These are phyloP conservation scores for Pseudococcus viburni DNA, from an alignment of 2,888 invertebrate species.

Conservation along the genomic window DNA sequence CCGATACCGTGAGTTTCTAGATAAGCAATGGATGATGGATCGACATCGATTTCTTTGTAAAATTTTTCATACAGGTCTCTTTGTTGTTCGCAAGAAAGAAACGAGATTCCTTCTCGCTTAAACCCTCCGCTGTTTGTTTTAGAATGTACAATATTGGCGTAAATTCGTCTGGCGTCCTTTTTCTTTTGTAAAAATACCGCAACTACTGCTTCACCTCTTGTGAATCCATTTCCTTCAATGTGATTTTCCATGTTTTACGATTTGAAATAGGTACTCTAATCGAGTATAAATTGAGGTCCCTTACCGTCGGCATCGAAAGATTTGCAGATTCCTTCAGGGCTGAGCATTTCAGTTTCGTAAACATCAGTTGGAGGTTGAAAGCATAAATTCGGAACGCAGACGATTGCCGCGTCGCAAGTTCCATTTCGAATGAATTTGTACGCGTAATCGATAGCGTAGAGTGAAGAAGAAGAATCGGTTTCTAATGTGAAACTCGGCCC, in stretches of 20 bases:
- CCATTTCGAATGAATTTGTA: constrained; percentile 70
- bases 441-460: constrained; percentile 74
- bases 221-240: constrained; percentile 71
- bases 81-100: constrained; percentile 68
- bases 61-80: constrained; percentile 71
- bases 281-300: not conserved
- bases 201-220: constrained; percentile 72
- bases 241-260: not conserved
- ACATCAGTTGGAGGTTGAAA: constrained; percentile 74
- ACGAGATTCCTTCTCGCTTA: constrained; percentile 72
- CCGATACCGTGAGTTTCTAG: constrained; percentile 76
- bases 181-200: constrained; percentile 71
- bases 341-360: constrained; percentile 75
- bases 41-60: constrained; percentile 73
- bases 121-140: constrained; percentile 75
- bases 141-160: constrained; percentile 73
- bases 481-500: constrained; percentile 76
- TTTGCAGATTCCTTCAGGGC: constrained; percentile 74
- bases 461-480: constrained; percentile 76
- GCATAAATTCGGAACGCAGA: constrained; percentile 75
- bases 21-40: constrained; percentile 71
- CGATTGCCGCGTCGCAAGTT: constrained; percentile 75
- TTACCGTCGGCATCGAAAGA: constrained; percentile 73
- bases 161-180: constrained; percentile 71
- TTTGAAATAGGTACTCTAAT: not conserved